Conservation (phyloP, 2,113 vertebrate genomes). For the Morone chrysops region DNA sequence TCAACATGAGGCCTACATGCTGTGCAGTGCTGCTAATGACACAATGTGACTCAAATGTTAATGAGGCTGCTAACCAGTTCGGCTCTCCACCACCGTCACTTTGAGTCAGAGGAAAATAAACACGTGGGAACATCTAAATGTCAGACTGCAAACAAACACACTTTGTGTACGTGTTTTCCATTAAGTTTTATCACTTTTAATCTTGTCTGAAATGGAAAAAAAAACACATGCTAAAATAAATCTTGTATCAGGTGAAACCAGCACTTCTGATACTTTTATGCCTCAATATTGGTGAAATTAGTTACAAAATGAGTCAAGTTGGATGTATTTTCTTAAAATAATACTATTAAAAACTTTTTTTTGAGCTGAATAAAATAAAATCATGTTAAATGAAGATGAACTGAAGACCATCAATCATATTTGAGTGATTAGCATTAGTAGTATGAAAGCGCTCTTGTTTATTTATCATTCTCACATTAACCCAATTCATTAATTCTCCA, state of each 20-base stretch:
- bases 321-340: neutral
- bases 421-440: neutral
- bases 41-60: conserved; percentile 86
- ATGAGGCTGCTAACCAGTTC: conserved; percentile 58
- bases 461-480: neutral
- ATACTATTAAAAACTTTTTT: neutral
- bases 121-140: conserved; percentile 45
- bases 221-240: too few relatives aligned
- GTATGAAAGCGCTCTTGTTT: neutral
- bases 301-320: neutral
- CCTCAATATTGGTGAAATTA: too few relatives aligned
- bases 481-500: neutral
- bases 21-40: conserved; percentile 68
- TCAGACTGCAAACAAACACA: conserved; percentile 29
- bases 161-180: neutral
- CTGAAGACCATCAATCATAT: neutral
- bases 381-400: neutral
- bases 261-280: too few relatives aligned
- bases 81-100: conserved; percentile 40
- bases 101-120: conserved; percentile 45
- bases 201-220: neutral
- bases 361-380: too few relatives aligned
- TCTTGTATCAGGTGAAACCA: too few relatives aligned
- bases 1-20: conserved; percentile 58
- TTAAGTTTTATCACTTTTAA: neutral